Evolutionary conservation across 2,888 invertebrate species (phyloP).

Genomic region (Chloroclysta siterata): DNA sequence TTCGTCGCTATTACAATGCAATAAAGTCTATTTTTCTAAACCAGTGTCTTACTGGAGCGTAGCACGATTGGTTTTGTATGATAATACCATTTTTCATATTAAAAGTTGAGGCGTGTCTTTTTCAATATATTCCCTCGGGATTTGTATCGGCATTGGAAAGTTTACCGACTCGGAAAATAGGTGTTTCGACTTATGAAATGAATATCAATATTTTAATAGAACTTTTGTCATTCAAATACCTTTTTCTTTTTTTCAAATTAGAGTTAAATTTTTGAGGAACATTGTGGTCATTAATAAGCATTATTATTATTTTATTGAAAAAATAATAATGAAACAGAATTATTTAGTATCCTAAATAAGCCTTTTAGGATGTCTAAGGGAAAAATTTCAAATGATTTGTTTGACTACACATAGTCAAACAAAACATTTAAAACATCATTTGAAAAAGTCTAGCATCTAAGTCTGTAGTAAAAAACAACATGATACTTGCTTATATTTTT

Average conservation of each 20-base stretch:
- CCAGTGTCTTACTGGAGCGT: constrained; percentile 1
- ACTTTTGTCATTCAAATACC: constrained; percentile 31
- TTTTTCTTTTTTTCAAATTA: constrained; percentile 10
- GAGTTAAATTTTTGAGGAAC: too few relatives aligned
- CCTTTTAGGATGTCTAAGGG: too few relatives aligned
- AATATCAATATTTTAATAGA: constrained; percentile 40
- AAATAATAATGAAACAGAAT: too few relatives aligned
- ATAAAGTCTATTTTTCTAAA: constrained; percentile 12
- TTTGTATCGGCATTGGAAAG: constrained; percentile 40
- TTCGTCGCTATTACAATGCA: neutral
- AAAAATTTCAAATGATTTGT: too few relatives aligned
- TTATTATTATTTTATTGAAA: too few relatives aligned
- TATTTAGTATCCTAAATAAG: too few relatives aligned
- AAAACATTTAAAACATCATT: too few relatives aligned
- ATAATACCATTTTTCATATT: constrained; percentile 84
- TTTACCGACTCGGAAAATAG: constrained; percentile 45
- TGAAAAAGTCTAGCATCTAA: too few relatives aligned
- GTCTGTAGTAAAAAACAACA: too few relatives aligned
- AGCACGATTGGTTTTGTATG: constrained; percentile 50
- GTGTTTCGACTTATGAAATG: constrained; percentile 38
- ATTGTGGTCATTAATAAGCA: too few relatives aligned
- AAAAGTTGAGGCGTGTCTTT: constrained; percentile 70
- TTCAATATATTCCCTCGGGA: constrained; percentile 51
- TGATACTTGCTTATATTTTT: too few relatives aligned
- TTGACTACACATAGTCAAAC: too few relatives aligned